Evolutionary conservation across 1,140 invertebrate species (phyloP).

Genomic region (Zaprionus taronus): DNA sequence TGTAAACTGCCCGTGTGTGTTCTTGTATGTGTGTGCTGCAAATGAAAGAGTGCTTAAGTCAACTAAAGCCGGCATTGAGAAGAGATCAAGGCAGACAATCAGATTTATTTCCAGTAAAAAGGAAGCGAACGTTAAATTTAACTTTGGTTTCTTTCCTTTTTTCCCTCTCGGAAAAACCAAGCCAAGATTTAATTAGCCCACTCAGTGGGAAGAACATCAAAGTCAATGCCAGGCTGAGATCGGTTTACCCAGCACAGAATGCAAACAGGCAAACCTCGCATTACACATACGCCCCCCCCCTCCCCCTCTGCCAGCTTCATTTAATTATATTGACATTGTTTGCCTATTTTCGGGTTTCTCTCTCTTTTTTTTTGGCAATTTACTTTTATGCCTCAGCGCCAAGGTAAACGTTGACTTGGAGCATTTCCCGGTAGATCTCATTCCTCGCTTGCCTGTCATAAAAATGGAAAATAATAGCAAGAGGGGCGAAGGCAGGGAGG

Average conservation of each 20-base stretch:
- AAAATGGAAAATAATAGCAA: constrained; percentile 68
- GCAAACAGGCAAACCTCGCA: neutral
- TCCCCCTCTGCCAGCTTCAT: constrained; percentile 49
- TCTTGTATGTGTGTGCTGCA: neutral
- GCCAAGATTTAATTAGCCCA: constrained; percentile 44
- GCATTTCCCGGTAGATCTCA: neutral
- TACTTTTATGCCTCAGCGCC: constrained; percentile 43
- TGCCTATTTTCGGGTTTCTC: constrained; percentile 30
- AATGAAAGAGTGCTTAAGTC: constrained; percentile 23
- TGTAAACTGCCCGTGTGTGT: constrained; percentile 33
- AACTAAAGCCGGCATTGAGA: constrained; percentile 26
- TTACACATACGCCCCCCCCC: constrained; percentile 41
- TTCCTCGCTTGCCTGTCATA: constrained; percentile 61
- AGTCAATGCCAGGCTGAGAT: neutral
- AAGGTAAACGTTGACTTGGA: constrained; percentile 7
- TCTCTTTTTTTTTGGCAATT: constrained; percentile 39
- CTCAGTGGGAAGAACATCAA: constrained; percentile 38
- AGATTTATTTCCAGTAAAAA: constrained; percentile 1
- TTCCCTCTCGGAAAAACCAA: neutral
- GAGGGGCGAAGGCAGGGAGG: neutral
- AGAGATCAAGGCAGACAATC: neutral
- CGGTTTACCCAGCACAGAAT: neutral
- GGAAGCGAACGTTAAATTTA: neutral
- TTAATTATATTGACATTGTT: constrained; percentile 81
- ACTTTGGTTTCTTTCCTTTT: neutral